These are phyloP conservation scores for Entomobrya multifasciata DNA, from an alignment of 2,888 invertebrate species.

Conservation along the genomic window DNA sequence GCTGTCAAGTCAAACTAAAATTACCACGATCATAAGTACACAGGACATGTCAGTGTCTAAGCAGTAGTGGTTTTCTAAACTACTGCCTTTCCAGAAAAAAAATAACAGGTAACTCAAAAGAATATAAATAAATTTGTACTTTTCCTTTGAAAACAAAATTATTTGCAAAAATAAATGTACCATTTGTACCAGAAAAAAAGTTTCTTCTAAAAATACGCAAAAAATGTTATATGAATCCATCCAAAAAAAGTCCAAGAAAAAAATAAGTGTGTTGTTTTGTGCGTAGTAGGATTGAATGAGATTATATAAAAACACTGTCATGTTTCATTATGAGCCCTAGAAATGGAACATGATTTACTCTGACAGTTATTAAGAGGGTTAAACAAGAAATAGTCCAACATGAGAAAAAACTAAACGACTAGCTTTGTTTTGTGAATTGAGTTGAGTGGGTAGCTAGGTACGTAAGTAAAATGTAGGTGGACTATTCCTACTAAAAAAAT, in stretches of 20 bases:
- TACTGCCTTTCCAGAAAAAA: too few relatives aligned
- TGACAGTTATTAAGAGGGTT: slow-evolving; percentile 72
- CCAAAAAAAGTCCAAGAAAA: background rate
- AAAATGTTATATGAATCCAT: too few relatives aligned
- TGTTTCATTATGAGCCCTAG: slow-evolving; percentile 57
- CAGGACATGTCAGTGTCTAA: too few relatives aligned
- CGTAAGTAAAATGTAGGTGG: too few relatives aligned
- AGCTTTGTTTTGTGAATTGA: slow-evolving; percentile 10
- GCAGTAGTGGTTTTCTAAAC: slow-evolving; percentile 10
- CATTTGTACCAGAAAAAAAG: too few relatives aligned
- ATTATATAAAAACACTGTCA: slow-evolving; percentile 61
- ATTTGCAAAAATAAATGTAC: too few relatives aligned
- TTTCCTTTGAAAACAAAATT: background rate
- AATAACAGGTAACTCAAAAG: slow-evolving; percentile 16
- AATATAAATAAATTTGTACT: background rate
- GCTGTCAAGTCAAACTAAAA: slow-evolving; percentile 31
- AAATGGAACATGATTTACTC: slow-evolving; percentile 68
- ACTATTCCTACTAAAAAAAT: too few relatives aligned
- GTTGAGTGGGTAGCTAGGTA: background rate
- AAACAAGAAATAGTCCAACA: too few relatives aligned
- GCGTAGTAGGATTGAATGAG: background rate
- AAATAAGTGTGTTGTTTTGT: background rate
- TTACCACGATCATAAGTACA: background rate
- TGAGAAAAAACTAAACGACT: background rate
- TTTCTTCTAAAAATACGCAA: too few relatives aligned